Evolutionary conservation across 2,888 invertebrate species (phyloP).

Genomic region (Cetonia aurata): DNA sequence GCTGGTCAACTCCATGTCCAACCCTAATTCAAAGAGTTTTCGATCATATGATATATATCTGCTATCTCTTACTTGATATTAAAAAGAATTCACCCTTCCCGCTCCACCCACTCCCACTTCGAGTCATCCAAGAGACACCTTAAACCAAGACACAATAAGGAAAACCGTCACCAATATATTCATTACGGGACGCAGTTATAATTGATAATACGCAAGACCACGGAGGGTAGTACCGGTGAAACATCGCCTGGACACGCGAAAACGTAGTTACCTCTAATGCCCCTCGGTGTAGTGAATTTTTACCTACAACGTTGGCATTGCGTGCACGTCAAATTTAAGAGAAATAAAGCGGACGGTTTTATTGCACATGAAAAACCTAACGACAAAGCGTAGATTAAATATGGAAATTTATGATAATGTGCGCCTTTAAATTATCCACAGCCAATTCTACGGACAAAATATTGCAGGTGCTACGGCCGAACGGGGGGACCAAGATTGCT

Average conservation of each 20-base stretch:
- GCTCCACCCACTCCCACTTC: too few relatives aligned
- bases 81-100: too few relatives aligned
- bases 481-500: constrained; percentile 14
- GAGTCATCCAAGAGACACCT: neutral
- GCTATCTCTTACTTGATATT: too few relatives aligned
- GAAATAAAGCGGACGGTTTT: constrained; percentile 43
- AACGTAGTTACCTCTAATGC: constrained; percentile 28
- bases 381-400: constrained; percentile 46
- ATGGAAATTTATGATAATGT: constrained; percentile 45
- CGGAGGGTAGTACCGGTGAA: neutral
- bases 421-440: constrained; percentile 34
- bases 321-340: constrained; percentile 43
- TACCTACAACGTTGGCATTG: constrained; percentile 41
- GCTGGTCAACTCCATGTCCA: too few relatives aligned
- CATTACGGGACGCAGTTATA: constrained; percentile 24
- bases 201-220: constrained; percentile 28
- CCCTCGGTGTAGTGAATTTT: constrained; percentile 33
- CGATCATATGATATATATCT: too few relatives aligned
- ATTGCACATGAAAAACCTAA: constrained; percentile 42
- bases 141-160: neutral
- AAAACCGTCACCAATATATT: constrained; percentile 4
- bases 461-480: neutral
- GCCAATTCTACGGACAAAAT: constrained; percentile 35
- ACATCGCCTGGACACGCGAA: constrained; percentile 12
- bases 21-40: too few relatives aligned